Conservation (phyloP, 2,888 invertebrate genomes). For the Parelbella ahira region DNA sequence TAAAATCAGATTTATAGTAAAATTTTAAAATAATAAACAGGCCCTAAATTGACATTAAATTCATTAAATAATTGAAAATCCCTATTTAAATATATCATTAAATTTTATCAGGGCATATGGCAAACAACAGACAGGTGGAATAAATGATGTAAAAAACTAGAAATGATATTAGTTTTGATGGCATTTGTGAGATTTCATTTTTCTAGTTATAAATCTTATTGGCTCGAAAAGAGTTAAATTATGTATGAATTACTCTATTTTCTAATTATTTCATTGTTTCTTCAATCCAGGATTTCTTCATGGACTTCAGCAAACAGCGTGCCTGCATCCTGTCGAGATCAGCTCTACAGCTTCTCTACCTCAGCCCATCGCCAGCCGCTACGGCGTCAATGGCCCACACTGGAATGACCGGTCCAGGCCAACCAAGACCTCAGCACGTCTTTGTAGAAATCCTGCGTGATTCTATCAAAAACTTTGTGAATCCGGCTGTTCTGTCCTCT, state of each 20-base stretch:
- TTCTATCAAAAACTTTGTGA: slow-evolving; percentile 92
- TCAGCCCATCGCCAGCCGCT: slow-evolving; percentile 69
- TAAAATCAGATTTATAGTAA: too few relatives aligned
- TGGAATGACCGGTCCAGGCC: slow-evolving; percentile 48
- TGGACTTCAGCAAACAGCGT: slow-evolving; percentile 92
- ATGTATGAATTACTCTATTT: too few relatives aligned
- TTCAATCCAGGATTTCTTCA: slow-evolving; percentile 90
- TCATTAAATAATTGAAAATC: too few relatives aligned
- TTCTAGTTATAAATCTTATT: too few relatives aligned
- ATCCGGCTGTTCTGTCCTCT: slow-evolving; percentile 91
- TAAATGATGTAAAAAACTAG: too few relatives aligned
- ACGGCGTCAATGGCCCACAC: slow-evolving; percentile 53
- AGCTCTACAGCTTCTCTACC: slow-evolving; percentile 90
- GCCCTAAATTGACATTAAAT: too few relatives aligned
- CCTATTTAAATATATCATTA: too few relatives aligned
- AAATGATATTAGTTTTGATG: too few relatives aligned
- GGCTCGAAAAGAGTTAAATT: background rate
- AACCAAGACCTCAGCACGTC: slow-evolving; percentile 60
- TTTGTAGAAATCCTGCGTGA: slow-evolving; percentile 91
- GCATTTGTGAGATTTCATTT: too few relatives aligned
- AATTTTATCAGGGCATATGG: too few relatives aligned
- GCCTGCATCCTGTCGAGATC: slow-evolving; percentile 97
- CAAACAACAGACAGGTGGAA: too few relatives aligned
- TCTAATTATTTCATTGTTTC: background rate
- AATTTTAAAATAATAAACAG: too few relatives aligned